Evolutionary conservation across 1,140 invertebrate genomes (phyloP), one percentile per base, ranked within the genome.

Genomic region (Meteorus sp.): DNA sequence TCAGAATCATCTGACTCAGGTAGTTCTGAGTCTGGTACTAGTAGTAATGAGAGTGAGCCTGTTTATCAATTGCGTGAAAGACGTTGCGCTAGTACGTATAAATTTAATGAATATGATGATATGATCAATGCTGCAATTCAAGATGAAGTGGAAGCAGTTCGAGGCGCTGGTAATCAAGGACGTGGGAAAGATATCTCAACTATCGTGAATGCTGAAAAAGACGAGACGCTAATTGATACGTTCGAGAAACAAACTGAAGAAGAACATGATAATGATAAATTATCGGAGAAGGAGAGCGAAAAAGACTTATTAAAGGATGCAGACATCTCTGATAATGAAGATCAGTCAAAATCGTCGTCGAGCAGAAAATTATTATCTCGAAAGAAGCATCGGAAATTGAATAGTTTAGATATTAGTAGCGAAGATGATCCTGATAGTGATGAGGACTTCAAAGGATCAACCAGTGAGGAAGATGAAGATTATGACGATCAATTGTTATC

Each of bases 51-150:
- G 64, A 79, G 78, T 13, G 91, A 90, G 62, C 90, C 89, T 0
- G 89, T 93, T 56, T 93, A 94, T 78, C 86, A 92, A 63, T 76
- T 94, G 61, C 82, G 91, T 5, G 88, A 90, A 68, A 82, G 92
- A 15, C 79, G 88, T 9, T 82, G 86, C 44, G 88, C 89, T 17
- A 87, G 93, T 41, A 95, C 88, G 64, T 94, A 95, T 67, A 81
- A 82, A 63, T 91, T 95, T 63, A 93, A 94, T 70, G 94, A 97
- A 72, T 98, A 93, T 76, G 95, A 97, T 75, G 90, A 95, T 13
- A 85, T 97, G 65, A 97, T 97, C 43, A 92, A 94, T 70, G 93
- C 90, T 44, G 95, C 95, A 9, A 91, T 97, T 54, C 87, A 92
- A 71, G 88, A 89, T 56, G 89, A 90, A 68, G 84, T 90, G 60